Evolutionary conservation across 2,888 invertebrate genomes (phyloP), one percentile per base, ranked within the genome.

Genomic region (Coremacera marginata): DNA sequence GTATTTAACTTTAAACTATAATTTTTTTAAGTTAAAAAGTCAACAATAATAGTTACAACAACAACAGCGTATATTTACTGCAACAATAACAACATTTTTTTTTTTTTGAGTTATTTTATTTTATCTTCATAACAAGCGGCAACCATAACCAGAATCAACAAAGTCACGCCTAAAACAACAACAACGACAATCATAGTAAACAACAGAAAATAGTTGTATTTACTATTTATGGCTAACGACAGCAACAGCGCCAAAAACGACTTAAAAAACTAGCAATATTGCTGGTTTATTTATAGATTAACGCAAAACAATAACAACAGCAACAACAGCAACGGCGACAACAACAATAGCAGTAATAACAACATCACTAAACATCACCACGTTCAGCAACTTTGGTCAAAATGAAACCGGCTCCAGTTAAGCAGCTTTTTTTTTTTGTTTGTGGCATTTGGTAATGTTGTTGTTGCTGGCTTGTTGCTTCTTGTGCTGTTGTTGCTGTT

Each of bases 321-420:
- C 60, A 77, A 70, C 31, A 37, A 75, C 71, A 67, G 52, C 55
- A 57, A 27, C 68, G 67, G 55, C 16, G 73, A 68, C 49, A 70
- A 65, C 75, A 49, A 63, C n/a, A 71, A 34, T 37, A 68, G 44
- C n/a, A 77, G 52, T 9, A 60, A 57, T 37, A 68, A 68, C 31
- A 51, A 62, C 75, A 70, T 60, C 16, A 31, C 65, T 37, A 67
- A 22, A 16, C 57, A 44, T 27, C 52, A 37, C n/a, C 16, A 65
- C 44, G 25, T 22, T 19, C 34, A 22, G 19, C 37, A 60, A 44
- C 71, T 22, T 62, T 14, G 57, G 44, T 27, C n/a, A 11, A 34
- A 49, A 62, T 4, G 16, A 44, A 60, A 71, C 37, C 68, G 51
- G 68, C 51, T 68, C 44, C 11, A 68, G 22, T 25, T 51, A 37